Evolutionary conservation across 2,113 vertebrate species (phyloP), one percentile per base, ranked within the genome.

Genomic region (Pachypanchax playfairii): DNA sequence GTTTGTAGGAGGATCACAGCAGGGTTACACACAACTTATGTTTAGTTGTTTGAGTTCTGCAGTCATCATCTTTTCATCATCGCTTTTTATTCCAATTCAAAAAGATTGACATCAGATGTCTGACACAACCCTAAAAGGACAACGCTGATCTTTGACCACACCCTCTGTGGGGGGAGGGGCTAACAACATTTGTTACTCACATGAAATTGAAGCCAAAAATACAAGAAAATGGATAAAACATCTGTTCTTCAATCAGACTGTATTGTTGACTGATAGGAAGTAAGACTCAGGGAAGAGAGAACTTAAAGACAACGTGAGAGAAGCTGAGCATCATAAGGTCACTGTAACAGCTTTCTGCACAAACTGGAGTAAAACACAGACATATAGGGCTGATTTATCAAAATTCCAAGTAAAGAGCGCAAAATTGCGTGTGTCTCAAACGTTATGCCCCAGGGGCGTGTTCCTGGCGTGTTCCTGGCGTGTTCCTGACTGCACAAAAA

Each of bases 1-100:
- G 56, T 48, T 53, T 61, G 20, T 18, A 35, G 55, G 44, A 43
- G 50, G 50, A 72, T 66, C 73, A 61, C 64, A 71, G 58, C 44
- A 21, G 57, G 56, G 38, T 28, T 8, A 64, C 61, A 54, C 51
- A 59, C 20, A 50, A 47, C 63, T 50, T 51, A 50, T 56, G 58
- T 41, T 65, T 48, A 8, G 60, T 52, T 25, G 46, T 39, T 20
- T 24, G 15, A 61, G 43, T 38, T 1, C 2, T 17, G 10, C 2
- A 29, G 54, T 12, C 51, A 35, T 17, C n/a, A 10, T 31, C 17
- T 11, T 49, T n/a, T n/a, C 5, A 5, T 49, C 3, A 13, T 12
- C 17, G 31, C 4, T 36, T 42, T 50, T 1, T 18, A 0, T 18
- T 6, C 22, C n/a, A 36, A 3, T 4, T 50, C 79, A 61, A 12